Conservation (phyloP, 2,113 vertebrate species). For the Hippocampus mohnikei region DNA sequence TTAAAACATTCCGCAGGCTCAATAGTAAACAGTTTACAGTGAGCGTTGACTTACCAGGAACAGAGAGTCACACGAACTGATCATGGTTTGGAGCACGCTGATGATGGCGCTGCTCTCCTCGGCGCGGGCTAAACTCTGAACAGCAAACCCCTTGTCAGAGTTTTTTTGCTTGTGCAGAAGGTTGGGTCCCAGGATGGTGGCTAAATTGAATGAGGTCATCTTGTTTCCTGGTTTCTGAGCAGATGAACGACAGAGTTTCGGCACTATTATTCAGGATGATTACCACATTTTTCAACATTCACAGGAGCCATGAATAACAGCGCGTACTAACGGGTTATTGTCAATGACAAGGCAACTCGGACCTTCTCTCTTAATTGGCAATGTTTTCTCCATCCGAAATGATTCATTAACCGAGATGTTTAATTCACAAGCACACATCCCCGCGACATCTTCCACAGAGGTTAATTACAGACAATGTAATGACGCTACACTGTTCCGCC, state of each 20-base stretch:
- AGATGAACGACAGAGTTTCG: constrained; percentile 9
- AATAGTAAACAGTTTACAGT: constrained; percentile 10
- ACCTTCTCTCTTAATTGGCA: not conserved
- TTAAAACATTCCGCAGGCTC: constrained; percentile 7
- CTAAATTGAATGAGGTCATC: constrained; percentile 95
- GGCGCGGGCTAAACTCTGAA: constrained; percentile 90
- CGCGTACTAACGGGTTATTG: not conserved
- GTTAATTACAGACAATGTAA: constrained; percentile 7
- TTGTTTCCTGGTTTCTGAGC: constrained; percentile 90
- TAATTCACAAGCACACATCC: not conserved
- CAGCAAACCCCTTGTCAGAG: constrained; percentile 92
- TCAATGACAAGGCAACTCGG: not conserved
- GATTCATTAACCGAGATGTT: not conserved
- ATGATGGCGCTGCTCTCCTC: constrained; percentile 93
- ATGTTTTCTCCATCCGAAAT: not conserved
- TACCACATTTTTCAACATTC: not conserved
- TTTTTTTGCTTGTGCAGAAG: constrained; percentile 92
- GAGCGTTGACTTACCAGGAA: constrained; percentile 81
- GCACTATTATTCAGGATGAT: not conserved
- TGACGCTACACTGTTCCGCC: not conserved
- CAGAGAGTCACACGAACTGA: constrained; percentile 80
- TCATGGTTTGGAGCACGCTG: constrained; percentile 88
- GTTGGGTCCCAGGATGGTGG: constrained; percentile 96
- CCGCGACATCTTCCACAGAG: not conserved
- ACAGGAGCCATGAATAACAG: not conserved